Evolutionary conservation across 2,113 vertebrate genomes (phyloP).

Genomic region (Tamias sibiricus): DNA sequence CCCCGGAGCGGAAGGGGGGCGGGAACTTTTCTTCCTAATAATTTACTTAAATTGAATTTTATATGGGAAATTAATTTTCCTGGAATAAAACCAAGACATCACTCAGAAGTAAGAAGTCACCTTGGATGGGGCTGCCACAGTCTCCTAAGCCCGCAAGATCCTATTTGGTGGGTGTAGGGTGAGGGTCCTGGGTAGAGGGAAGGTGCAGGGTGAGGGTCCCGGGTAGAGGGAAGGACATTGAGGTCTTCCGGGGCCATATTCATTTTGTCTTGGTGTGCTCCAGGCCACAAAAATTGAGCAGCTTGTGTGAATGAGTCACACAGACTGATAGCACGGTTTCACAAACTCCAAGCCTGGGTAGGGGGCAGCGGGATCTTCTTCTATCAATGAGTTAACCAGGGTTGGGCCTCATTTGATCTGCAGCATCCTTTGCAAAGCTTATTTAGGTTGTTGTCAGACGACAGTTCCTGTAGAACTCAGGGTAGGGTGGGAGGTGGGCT

Average conservation of each 20-base stretch:
- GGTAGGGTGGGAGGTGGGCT: no score
- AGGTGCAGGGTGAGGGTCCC: no score
- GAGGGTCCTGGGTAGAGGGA: no score
- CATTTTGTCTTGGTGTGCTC: neutral
- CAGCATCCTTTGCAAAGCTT: neutral
- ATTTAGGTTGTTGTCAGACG: neutral
- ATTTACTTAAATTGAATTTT: slow-evolving; percentile 88
- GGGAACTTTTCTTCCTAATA: slow-evolving; percentile 84
- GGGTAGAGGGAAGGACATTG: no score
- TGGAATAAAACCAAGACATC: slow-evolving; percentile 75
- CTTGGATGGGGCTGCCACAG: neutral
- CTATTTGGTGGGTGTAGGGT: neutral
- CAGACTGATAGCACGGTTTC: neutral
- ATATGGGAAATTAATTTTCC: slow-evolving; percentile 87
- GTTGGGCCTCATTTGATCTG: neutral
- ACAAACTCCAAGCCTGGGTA: neutral
- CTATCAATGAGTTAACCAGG: no score
- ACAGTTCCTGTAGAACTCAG: no score
- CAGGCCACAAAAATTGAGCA: neutral
- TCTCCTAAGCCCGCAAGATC: neutral
- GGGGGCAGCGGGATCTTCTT: accelerated
- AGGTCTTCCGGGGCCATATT: neutral
- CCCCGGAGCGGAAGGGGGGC: slow-evolving; percentile 74
- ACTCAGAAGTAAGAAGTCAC: slow-evolving; percentile 58
- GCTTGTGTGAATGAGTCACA: no score